Evolutionary conservation across 2,797 vertebrate genomes (phyloP), one percentile per base, ranked within the genome.

Genomic region (Nyctibius grandis): DNA sequence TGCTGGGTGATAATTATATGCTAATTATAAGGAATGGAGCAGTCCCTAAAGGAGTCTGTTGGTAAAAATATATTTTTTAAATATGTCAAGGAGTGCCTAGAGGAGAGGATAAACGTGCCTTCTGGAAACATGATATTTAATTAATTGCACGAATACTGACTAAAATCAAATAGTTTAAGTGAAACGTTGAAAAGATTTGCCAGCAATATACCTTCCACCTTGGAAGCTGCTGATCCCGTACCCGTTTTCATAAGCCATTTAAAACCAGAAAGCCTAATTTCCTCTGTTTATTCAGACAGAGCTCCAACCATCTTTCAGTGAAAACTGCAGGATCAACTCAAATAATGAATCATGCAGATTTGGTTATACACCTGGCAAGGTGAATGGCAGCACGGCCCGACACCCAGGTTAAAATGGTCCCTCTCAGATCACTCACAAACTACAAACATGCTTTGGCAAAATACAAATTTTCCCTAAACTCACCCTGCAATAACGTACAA

Each of bases 11-110:
- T 96, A 96, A 96, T 95, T 96, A 93, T 91, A 96, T 94, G 96
- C 93, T 96, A 94, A 97, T 94, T 96, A 92, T 93, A 96, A 94
- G 70, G 75, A 93, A 95, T 34, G 38, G 40, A 85, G n/a, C 42
- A 93, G 64, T 93, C 91, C 69, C 84, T 53, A 85, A 48, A 90
- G 81, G 31, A 89, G 53, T 76, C 65, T 94, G 86, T 83, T 85
- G 84, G 88, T 96, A 95, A 94, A 96, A 96, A 97, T 92, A 91
- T 91, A 59, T 90, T 94, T 95, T 94, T 96, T 50, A 93, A 95
- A 95, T 95, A 95, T 94, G 91, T 93, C 95, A 94, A 96, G 94
- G 93, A 93, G 81, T 22, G 64, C 91, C 94, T 95, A 81, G 88
- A 95, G 91, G 57, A 96, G 87, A 96, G 61, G 75, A 78, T 95